Evolutionary conservation across 53 echinoderm and acorn worm genomes (phyloP), one percentile per base, ranked within the genome.

Genomic region (Zoroaster sp.): DNA sequence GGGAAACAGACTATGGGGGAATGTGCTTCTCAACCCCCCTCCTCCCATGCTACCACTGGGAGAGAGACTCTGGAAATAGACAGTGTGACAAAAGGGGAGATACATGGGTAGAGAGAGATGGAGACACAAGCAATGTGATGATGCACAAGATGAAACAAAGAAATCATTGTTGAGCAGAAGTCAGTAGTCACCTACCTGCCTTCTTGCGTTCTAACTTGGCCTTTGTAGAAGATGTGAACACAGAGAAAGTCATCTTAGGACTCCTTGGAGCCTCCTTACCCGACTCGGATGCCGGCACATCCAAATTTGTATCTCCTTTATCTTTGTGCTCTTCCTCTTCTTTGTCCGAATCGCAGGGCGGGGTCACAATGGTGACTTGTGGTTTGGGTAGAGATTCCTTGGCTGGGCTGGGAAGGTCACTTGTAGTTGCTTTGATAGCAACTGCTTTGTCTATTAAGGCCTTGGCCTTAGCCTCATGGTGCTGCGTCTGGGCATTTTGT

Each of bases 401-500:
- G 30, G 31, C 5, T 12, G 23, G 28, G 40, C 55, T 39, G 25
- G 66, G 28, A 38, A 65, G 37, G 66, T 63, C 35, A 45, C 73
- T 59, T 45, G 80, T 45, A 18, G 92, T 94, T 18, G 93, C 91
- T 33, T 87, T 90, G 5, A 92, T 53, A 35, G 80, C 82, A 17
- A 92, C 83, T 2, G 91, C 93, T 75, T 87, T 91, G 7, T 88
- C 78, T 5, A 77, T 54, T 32, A 91, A 72, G 31, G 93, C 91
- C 82, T 83, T 92, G 4, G 92, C 94, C 74, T 93, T 94, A 30
- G 93, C 94, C 51, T 94, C 95, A 28, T 97, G 98, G 66, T 95
- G 90, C 73, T 97, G 87, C 28, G 95, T 95, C 51, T 94, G 95
- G 52, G 94, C 98, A 59, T 97, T 97, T 83, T 97, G 98, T 91